Conservation (phyloP, 2,888 invertebrate genomes). For the Trichogramma evanescens region DNA sequence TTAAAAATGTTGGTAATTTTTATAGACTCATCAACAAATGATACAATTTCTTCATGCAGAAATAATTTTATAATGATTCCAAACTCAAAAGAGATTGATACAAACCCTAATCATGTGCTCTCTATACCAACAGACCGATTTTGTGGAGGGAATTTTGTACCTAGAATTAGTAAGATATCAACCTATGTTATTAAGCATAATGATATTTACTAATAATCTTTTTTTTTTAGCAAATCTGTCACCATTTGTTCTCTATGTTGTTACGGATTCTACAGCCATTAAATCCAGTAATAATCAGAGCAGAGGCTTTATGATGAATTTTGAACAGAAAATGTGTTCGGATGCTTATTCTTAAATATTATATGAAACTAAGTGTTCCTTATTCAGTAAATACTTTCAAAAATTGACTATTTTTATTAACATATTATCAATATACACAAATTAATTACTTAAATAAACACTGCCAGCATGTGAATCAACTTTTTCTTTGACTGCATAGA, state of each 20-base stretch:
- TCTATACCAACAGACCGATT: conserved; percentile 57
- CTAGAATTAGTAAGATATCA: conserved; percentile 56
- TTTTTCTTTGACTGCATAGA: conserved; percentile 61
- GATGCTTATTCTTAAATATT: no score
- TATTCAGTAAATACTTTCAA: background rate
- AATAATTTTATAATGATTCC: conserved; percentile 73
- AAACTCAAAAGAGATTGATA: conserved; percentile 51
- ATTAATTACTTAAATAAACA: conserved; percentile 22
- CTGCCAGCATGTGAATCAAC: conserved; percentile 57
- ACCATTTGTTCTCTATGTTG: conserved; percentile 69
- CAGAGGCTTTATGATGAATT: no score
- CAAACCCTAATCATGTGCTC: conserved; percentile 32
- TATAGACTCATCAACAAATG: background rate
- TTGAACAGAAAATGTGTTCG: no score
- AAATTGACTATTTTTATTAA: background rate
- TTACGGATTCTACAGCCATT: conserved; percentile 59
- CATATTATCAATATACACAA: conserved; percentile 10
- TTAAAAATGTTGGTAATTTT: background rate
- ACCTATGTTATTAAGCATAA: background rate
- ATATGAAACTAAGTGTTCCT: conserved; percentile 8
- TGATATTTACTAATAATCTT: background rate
- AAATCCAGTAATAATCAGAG: conserved; percentile 15
- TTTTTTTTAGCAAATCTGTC: conserved; percentile 54
- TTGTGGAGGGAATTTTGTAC: conserved; percentile 65
- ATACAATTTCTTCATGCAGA: conserved; percentile 49